Conservation (phyloP, 2,113 vertebrate species). For the Gobiocypris rarus region DNA sequence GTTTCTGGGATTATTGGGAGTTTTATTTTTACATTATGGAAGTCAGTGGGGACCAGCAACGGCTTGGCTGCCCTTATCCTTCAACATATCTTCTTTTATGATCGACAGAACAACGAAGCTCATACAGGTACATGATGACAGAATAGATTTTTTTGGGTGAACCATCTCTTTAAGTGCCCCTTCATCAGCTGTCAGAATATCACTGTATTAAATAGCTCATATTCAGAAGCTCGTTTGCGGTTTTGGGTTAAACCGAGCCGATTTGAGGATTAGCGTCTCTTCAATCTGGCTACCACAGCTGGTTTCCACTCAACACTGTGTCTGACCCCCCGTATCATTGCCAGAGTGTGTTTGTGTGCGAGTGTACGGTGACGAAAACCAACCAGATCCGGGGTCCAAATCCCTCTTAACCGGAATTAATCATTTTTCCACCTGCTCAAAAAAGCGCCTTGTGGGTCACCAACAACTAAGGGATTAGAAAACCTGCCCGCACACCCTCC, state of each 20-base stretch:
- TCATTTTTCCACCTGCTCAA: conserved; percentile 58
- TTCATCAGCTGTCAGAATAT: conserved; percentile 2
- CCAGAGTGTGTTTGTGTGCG: conserved; percentile 42
- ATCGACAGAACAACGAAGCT: too few species aligned
- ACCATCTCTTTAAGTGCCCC: neutral
- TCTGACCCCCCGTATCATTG: conserved; percentile 33
- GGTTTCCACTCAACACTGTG: conserved; percentile 39
- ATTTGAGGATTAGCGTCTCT: conserved; percentile 55
- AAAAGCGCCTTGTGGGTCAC: conserved; percentile 34
- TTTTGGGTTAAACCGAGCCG: conserved; percentile 49
- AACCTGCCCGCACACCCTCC: neutral
- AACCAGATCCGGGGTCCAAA: conserved; percentile 59
- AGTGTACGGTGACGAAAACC: conserved; percentile 46
- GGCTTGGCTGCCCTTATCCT: too few species aligned
- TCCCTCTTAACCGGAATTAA: conserved; percentile 66
- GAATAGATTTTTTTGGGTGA: too few species aligned
- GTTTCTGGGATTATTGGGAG: too few species aligned
- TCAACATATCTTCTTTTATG: neutral
- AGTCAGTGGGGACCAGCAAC: too few species aligned
- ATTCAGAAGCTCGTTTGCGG: conserved; percentile 23
- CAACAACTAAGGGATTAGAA: conserved; percentile 14
- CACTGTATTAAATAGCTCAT: conserved; percentile 44
- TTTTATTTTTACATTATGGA: too few species aligned
- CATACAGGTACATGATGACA: too few species aligned
- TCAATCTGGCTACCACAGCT: conserved; percentile 56